Conservation (phyloP, 2,888 invertebrate species). For the Eudasyphora cyanicolor region DNA sequence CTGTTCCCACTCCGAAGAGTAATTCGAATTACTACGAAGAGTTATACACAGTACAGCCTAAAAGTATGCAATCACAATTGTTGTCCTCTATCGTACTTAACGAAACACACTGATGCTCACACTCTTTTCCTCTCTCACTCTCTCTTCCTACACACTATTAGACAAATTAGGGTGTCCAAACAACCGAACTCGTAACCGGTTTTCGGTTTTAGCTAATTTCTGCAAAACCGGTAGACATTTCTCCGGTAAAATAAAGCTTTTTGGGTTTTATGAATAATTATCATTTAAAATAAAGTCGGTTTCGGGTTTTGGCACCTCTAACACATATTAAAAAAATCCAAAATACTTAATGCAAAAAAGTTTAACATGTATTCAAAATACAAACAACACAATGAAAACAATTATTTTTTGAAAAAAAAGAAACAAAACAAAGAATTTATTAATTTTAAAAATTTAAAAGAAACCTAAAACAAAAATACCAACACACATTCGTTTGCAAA, state of each 20-base stretch:
- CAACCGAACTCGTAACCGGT: too few species aligned
- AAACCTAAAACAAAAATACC: not conserved
- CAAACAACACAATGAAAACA: constrained; percentile 15
- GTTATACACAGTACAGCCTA: constrained; percentile 19
- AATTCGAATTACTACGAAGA: not conserved
- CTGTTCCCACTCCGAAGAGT: constrained; percentile 12
- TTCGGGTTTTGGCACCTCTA: too few species aligned
- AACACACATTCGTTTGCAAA: too few species aligned
- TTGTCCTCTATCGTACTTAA: not conserved
- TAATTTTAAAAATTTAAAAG: not conserved
- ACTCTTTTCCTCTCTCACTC: too few species aligned
- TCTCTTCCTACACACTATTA: too few species aligned
- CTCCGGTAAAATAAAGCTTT: too few species aligned
- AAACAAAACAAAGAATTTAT: constrained; percentile 59
- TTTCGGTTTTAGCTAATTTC: too few species aligned
- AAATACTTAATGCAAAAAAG: not conserved
- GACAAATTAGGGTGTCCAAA: too few species aligned
- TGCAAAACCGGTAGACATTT: too few species aligned
- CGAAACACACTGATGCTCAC: not conserved
- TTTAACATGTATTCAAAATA: constrained; percentile 38
- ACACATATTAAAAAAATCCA: too few species aligned
- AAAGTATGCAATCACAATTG: constrained; percentile 54
- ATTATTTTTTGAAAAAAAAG: constrained; percentile 32
- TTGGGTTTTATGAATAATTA: too few species aligned
- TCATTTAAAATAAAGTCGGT: too few species aligned